Base-by-base conservation (phyloP, 1,140 invertebrate species). In the Phortica variegata region DNA sequence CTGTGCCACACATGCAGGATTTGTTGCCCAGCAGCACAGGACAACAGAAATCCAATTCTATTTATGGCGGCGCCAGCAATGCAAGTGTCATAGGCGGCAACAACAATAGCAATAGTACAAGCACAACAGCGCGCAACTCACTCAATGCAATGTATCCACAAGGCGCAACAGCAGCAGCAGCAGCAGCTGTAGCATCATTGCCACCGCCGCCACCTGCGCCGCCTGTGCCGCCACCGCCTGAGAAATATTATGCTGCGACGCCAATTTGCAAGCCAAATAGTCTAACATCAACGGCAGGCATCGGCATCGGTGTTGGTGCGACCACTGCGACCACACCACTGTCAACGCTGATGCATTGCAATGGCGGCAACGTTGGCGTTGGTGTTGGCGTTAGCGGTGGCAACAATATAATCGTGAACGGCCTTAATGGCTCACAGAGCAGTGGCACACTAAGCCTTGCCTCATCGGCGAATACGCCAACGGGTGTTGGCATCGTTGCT, bases 1-100 rank as follows among this genome's bases (percentile, higher is more conserved):
- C 80, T 15, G 76, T 81, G 40, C 79, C 82, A 38, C 77, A 78
- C 52, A 71, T 79, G 54, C 66, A 77, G 56, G 62, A 75, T 56
- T 55, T 76, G 49, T 43, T 76, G 41, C 73, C 70, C 33, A 66
- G 59, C 52, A 43, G 52, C 13, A 49, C 60, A 42, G 55, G 52
- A 21, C 40, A 52, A 34, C 45, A 48, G 31, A 53, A 53, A 16
- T 48, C 51, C 12, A 53, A 53, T 40, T 53, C 51, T 43, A 46
- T 52, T 8, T 43, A 52, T 31, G 59, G 56, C 40, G 26, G 41
- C 33, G 39, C 47, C 17, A 31, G 34, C 23, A 47, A 17, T 20
- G 43, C 36, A n/a, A 51, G 40, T 47, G 40, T 41, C 41, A 48
- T 31, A 10, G 39, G 45, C 38, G 36, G 48, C 46, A 54, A 44